phyloP scores from a whole-genome alignment of 2,888 invertebrate species.

The Terebella lapidaria region DNA sequence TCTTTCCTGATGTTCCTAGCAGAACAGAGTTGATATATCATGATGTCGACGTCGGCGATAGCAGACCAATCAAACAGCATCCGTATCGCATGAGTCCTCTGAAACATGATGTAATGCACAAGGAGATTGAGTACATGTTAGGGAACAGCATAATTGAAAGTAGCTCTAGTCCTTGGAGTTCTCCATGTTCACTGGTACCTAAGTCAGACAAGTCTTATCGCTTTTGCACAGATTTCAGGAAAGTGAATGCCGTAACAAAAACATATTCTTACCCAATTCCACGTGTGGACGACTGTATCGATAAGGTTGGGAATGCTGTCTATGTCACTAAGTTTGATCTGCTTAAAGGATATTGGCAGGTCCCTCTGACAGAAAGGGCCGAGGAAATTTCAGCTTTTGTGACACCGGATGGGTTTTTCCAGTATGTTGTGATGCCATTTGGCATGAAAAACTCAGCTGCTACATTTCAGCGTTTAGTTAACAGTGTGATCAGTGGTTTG shows the following conservation, averaged over 20 bases:
- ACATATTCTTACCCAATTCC: neutral
- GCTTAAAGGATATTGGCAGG: no score
- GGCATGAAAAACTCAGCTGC: no score
- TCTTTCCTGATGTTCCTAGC: neutral
- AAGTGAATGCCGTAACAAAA: neutral
- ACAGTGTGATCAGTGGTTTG: no score
- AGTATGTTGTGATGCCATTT: no score
- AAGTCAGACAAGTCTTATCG: neutral
- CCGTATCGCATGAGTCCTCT: neutral
- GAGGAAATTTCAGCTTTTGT: no score
- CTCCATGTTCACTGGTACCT: neutral
- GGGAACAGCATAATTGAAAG: neutral
- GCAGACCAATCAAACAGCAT: neutral
- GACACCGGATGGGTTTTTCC: no score
- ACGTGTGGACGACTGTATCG: neutral
- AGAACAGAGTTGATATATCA: neutral
- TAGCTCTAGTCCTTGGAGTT: neutral
- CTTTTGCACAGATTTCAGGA: neutral
- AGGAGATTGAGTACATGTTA: conserved; percentile 3
- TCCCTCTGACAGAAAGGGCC: no score
- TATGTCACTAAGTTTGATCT: no score
- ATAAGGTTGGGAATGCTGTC: no score
- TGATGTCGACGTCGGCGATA: neutral
- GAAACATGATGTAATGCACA: neutral
- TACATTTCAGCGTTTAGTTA: no score